phyloP scores from a whole-genome alignment of 2,797 vertebrate species.

The Pseudomugil tenellus region DNA sequence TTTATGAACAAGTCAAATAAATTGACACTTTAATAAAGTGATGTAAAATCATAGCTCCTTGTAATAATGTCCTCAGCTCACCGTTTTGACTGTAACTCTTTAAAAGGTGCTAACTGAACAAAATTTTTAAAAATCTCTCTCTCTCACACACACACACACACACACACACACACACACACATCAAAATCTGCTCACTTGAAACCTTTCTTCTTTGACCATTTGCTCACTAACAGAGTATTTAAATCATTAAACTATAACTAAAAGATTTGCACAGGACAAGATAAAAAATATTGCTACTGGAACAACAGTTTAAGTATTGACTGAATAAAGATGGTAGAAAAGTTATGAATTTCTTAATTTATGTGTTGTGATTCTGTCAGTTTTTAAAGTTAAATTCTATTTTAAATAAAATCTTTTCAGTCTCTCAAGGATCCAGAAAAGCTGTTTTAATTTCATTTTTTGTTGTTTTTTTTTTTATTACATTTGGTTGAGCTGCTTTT shows the following conservation, averaged over 20 bases:
- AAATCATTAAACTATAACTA: not conserved
- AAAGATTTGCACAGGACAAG: not conserved
- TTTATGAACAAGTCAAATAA: conserved; percentile 9
- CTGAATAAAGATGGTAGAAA: no score
- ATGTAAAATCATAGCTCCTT: not conserved
- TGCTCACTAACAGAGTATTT: not conserved
- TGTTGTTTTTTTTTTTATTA: no score
- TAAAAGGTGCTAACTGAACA: not conserved
- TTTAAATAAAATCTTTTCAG: no score
- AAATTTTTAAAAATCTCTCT: not conserved
- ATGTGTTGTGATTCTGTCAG: no score
- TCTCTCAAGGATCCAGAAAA: no score
- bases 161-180: no score
- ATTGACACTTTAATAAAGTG: conserved; percentile 9
- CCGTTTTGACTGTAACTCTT: conserved; percentile 19
- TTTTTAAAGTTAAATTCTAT: no score
- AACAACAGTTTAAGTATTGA: no score
- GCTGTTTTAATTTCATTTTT: no score
- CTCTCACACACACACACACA: no score
- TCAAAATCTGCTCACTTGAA: not conserved
- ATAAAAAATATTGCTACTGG: not conserved
- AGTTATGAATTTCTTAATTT: no score
- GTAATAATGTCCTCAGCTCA: conserved; percentile 15
- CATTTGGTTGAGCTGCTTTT: no score
- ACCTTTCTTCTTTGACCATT: not conserved